phyloP scores from a whole-genome alignment of 2,113 vertebrate genomes.

The Caloenas nicobarica region DNA sequence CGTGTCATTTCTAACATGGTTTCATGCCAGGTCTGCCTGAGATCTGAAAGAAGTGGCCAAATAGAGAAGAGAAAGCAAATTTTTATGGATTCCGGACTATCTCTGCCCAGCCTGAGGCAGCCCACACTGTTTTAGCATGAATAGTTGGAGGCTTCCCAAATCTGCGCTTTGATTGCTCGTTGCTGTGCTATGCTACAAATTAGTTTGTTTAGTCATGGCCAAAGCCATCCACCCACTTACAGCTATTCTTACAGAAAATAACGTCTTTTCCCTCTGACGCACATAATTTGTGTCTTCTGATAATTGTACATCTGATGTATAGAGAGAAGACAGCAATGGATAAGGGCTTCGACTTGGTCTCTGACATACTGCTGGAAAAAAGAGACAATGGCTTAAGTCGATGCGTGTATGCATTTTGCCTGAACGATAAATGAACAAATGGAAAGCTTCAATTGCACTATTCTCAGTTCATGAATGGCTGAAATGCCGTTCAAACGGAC shows the following conservation, averaged over 20 bases:
- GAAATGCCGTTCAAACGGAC: not conserved
- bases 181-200: not conserved
- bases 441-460: not conserved
- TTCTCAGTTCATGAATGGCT: not conserved
- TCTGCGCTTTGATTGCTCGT: not conserved
- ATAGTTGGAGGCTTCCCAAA: conserved; percentile 10
- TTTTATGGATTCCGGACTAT: not conserved
- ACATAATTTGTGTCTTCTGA: not conserved
- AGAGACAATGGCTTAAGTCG: not conserved
- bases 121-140: conserved; percentile 7
- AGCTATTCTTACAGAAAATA: conserved; percentile 46
- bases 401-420: not conserved
- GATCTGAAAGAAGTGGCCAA: not conserved
- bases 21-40: not conserved
- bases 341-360: conserved; percentile 5
- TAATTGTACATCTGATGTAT: conserved; percentile 12
- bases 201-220: conserved; percentile 36
- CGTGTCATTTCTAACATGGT: not conserved
- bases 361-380: not conserved
- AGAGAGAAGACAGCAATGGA: not conserved
- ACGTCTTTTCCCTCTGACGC: not conserved
- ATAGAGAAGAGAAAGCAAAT: not conserved
- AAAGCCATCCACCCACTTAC: conserved; percentile 41
- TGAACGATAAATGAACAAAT: not conserved
- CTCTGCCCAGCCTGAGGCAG: not conserved